Percentiles rank a stretch among this genome's conserved stretches.
Evolutionary conservation across 2,113 vertebrate genomes (phyloP).

Genomic region (Delphinapterus leucas): DNA sequence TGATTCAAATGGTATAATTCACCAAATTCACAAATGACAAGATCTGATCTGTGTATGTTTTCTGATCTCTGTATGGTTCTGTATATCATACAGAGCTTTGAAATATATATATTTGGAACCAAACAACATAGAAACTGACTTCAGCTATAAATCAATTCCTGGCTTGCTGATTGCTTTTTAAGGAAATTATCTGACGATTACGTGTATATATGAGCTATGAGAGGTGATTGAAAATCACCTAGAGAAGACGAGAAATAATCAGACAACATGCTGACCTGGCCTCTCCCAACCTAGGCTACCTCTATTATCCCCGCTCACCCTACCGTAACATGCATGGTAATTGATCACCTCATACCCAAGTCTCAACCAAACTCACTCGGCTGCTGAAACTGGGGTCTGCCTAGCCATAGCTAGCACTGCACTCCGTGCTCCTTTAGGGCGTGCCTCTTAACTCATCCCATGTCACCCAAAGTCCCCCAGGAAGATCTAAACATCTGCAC

Average conservation of each 20-base stretch:
- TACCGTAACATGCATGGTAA: not conserved
- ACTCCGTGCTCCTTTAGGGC: not conserved
- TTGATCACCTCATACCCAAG: not conserved
- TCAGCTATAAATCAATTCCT: conserved; percentile 32
- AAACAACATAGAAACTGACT: conserved; percentile 42
- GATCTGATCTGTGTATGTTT: conserved; percentile 38
- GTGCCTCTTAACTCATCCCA: not conserved
- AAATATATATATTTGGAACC: conserved; percentile 69
- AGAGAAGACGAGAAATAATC: not conserved
- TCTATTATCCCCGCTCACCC: not conserved
- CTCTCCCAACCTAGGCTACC: not conserved
- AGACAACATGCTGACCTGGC: not conserved
- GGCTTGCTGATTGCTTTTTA: conserved; percentile 33
- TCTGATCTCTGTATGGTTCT: conserved; percentile 59
- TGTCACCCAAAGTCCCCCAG: not conserved
- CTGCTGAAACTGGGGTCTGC: not conserved
- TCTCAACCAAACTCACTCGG: not conserved
- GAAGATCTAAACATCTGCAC: not conserved
- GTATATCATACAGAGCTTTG: conserved; percentile 50
- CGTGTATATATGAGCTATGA: not conserved
- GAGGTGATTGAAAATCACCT: not conserved
- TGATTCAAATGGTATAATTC: conserved; percentile 25
- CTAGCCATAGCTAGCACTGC: not conserved
- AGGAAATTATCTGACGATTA: conserved; percentile 18
- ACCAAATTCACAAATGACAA: conserved; percentile 54